Conservation (phyloP, 2,888 invertebrate species). For the Mystacides longicornis region DNA sequence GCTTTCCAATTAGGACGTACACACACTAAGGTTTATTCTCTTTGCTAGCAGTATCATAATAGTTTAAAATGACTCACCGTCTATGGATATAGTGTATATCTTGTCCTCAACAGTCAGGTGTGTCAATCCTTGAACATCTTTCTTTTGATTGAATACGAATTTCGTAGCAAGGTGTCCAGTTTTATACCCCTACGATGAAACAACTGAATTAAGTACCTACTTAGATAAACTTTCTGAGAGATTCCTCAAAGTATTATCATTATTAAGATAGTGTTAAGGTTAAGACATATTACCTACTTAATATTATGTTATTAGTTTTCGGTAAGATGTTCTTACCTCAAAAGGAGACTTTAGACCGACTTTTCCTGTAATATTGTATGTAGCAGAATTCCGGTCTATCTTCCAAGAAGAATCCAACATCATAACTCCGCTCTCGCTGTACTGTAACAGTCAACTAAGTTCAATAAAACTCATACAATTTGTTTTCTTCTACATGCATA, state of each 20-base stretch:
- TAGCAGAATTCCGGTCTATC: slow-evolving; percentile 45
- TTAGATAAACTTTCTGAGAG: too few species aligned
- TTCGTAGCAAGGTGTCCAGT: slow-evolving; percentile 62
- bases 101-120: slow-evolving; percentile 64
- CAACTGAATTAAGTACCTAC: too few species aligned
- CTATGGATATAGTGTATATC: slow-evolving; percentile 56
- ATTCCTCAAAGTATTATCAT: too few species aligned
- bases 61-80: slow-evolving; percentile 39
- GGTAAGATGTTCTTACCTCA: slow-evolving; percentile 32
- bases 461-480: too few species aligned
- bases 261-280: too few species aligned
- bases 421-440: slow-evolving; percentile 59
- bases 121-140: slow-evolving; percentile 60
- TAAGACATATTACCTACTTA: too few species aligned
- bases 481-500: too few species aligned
- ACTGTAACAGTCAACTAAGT: slow-evolving; percentile 42
- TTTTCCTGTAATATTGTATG: slow-evolving; percentile 60
- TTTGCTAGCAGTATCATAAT: too few species aligned
- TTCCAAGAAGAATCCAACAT: slow-evolving; percentile 66
- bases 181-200: slow-evolving; percentile 49
- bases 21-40: too few species aligned
- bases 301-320: too few species aligned
- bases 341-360: slow-evolving; percentile 62
- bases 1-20: too few species aligned
- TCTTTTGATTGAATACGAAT: slow-evolving; percentile 55